Evolutionary conservation across 1,140 invertebrate species (phyloP).

Genomic region (Watersipora subatra): DNA sequence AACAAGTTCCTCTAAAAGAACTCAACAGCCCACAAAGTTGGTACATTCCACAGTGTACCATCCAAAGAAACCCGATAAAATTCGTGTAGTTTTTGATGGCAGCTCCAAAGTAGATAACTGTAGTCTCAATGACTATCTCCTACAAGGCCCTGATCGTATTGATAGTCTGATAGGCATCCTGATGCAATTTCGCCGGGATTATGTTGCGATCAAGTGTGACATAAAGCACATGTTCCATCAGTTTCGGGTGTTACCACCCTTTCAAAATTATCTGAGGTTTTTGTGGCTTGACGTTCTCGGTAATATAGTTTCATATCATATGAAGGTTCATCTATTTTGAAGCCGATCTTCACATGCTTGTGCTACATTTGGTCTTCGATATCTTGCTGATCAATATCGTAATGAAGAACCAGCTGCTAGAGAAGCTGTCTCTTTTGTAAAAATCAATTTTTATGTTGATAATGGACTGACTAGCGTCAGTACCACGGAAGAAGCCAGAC

Average conservation of each 20-base stretch:
- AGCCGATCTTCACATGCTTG: not conserved
- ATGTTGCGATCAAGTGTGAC: slow-evolving; percentile 7
- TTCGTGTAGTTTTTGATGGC: not conserved
- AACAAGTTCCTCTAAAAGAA: not conserved
- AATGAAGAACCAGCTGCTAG: too few species aligned
- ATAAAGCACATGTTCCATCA: slow-evolving; percentile 5
- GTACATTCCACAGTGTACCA: slow-evolving; percentile 11
- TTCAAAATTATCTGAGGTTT: not conserved
- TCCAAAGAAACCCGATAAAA: not conserved
- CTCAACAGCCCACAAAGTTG: not conserved
- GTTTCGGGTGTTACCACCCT: not conserved
- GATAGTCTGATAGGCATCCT: slow-evolving; percentile 15
- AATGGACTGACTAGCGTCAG: slow-evolving; percentile 2
- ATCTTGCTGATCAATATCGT: not conserved
- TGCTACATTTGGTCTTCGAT: not conserved
- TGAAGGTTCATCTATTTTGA: slow-evolving; percentile 5
- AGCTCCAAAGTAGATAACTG: slow-evolving; percentile 6
- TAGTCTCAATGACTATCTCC: slow-evolving; percentile 17
- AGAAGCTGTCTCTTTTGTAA: not conserved
- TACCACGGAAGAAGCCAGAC: not conserved
- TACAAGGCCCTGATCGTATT: slow-evolving; percentile 31
- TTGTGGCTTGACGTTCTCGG: not conserved
- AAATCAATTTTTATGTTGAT: slow-evolving; percentile 10
- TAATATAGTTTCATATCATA: not conserved
- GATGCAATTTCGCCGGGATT: slow-evolving; percentile 11